Conservation (phyloP, 2,797 vertebrate genomes). For the Lacerta bilineata region DNA sequence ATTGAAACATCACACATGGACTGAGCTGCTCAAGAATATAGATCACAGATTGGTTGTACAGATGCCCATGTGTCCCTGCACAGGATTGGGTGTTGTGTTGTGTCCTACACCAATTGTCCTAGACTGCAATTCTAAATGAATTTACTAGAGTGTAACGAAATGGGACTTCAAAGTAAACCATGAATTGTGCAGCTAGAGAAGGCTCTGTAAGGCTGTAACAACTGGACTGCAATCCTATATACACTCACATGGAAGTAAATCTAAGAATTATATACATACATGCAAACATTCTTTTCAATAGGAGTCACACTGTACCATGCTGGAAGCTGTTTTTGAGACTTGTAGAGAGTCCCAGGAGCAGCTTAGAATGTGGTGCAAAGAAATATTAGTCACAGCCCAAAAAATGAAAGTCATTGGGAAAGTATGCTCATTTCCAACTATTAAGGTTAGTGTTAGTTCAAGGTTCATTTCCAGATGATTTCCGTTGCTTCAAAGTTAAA, state of each 20-base stretch:
- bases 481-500: constrained; percentile 26
- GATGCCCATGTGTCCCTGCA: no score
- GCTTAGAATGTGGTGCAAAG: neutral
- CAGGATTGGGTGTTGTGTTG: no score
- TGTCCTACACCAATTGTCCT: no score
- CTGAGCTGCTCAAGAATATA: no score
- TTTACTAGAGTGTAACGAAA: no score
- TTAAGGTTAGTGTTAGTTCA: constrained; percentile 45
- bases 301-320: neutral
- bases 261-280: no score
- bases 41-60: no score
- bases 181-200: neutral
- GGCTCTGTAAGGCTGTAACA: neutral
- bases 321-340: neutral
- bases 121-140: no score
- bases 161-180: no score
- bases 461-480: constrained; percentile 59
- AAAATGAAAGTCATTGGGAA: constrained; percentile 32
- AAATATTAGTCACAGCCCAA: neutral
- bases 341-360: neutral
- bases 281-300: neutral
- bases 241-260: neutral
- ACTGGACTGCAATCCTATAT: no score
- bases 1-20: no score
- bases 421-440: constrained; percentile 48